Evolutionary conservation across 37 sponge, comb jelly and placozoan genomes (phyloP).

Genomic region (Hexactinellida sp.): DNA sequence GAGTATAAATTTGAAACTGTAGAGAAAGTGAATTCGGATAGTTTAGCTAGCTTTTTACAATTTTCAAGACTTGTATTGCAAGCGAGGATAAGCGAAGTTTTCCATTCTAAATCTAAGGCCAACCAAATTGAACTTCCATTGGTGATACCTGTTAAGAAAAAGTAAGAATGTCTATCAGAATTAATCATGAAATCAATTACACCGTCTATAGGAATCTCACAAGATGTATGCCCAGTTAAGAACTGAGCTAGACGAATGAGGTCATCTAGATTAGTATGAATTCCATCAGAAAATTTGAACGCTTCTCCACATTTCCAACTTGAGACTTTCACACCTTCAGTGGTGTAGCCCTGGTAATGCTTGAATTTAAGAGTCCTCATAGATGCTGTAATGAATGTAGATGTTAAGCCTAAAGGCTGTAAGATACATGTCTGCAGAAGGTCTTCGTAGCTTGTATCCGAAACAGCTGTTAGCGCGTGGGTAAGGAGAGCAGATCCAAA

Average conservation of each 20-base stretch:
- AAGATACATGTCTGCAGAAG: background rate
- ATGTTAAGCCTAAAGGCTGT: background rate
- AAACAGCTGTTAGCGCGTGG: background rate
- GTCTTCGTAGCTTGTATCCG: background rate
- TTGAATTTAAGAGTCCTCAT: background rate
- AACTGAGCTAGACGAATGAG: background rate
- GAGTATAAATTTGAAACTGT: background rate
- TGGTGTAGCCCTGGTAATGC: background rate
- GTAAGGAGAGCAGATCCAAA: background rate
- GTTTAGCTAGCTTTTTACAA: slow-evolving; percentile 12
- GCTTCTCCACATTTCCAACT: slow-evolving; percentile 12
- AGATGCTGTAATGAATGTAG: background rate
- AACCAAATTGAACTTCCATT: slow-evolving; percentile 5
- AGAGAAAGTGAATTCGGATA: background rate
- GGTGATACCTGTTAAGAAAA: background rate
- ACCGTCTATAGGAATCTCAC: background rate
- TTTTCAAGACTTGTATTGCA: slow-evolving; percentile 10
- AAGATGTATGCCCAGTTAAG: background rate
- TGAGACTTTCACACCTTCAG: background rate
- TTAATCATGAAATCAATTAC: background rate
- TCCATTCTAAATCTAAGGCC: background rate
- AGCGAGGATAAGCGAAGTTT: background rate
- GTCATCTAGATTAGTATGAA: background rate
- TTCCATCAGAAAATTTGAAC: background rate
- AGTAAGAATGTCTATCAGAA: background rate